Base-by-base conservation (phyloP, 2,888 invertebrate species). In the Drosophila melanosoma region DNA sequence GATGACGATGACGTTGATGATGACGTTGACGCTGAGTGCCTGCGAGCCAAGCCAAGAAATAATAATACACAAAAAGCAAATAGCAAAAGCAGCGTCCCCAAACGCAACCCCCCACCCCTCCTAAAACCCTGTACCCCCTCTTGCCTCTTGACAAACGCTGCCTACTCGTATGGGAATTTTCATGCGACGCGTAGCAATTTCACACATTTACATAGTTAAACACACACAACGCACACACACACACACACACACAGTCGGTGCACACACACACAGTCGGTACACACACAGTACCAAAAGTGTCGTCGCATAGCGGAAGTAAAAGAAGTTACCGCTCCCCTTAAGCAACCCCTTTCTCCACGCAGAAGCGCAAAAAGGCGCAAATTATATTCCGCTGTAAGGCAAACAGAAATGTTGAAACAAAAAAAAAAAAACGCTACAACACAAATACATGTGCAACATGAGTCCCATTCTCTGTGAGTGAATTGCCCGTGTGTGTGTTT, bases 201-300 rank as follows among this genome's bases (percentile, higher is more conserved):
- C 83, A 87, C 84, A 87, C 90, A 90, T 88, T 86, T 88, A 88
- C 89, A 90, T 86, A 89, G 83, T 76, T 77, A 85, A 85, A 69
- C 75, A 89, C 75, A 89, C 77, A 77, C 73, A 63, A 48, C 6
- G 42, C 52, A 52, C 54, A 51, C 65, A 58, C 49, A 49, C 65
- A 51, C 53, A 15, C 59, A 49, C 54, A 49, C n/a, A 20, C 26
- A 35, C 56, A 40, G 38, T 33, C 40, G 15, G 20, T 45, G 52
- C 56, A 61, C 33, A 53, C n/a, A n/a, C n/a, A 23, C 23, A 52
- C 53, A 40, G 36, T 33, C 40, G 12, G 20, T 45, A 53, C 56
- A 61, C 33, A 53, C 26, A 51, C 59, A 61, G 69, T 42, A 67
- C 62, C 69, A 83, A 87, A 81, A 89, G 85, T 87, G 85, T 85